These are phyloP conservation scores for Chrysotoxum bicinctum DNA, from an alignment of 2,888 invertebrate species.

Conservation along the genomic window DNA sequence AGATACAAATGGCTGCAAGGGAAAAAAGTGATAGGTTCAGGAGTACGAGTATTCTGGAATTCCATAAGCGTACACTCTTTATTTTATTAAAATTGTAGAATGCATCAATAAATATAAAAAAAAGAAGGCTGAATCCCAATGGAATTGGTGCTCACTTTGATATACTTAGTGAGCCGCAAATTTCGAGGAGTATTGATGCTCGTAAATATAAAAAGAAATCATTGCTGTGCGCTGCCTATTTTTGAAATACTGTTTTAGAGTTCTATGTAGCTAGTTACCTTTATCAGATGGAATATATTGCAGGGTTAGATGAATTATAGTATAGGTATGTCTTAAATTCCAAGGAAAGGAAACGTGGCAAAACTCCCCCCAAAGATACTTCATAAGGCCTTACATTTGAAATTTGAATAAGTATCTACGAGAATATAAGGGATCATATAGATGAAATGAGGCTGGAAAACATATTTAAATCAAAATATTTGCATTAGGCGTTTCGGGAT, in stretches of 20 bases:
- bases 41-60: background rate
- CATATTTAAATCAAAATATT: background rate
- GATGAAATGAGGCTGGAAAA: background rate
- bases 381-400: too few species aligned
- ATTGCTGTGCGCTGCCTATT: slow-evolving; percentile 33
- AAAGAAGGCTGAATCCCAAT: slow-evolving; percentile 31
- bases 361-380: background rate
- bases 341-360: background rate
- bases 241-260: slow-evolving; percentile 16
- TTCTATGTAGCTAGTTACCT: too few species aligned
- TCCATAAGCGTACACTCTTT: slow-evolving; percentile 6
- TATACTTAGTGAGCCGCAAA: slow-evolving; percentile 31
- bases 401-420: too few species aligned
- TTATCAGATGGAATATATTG: background rate
- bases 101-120: slow-evolving; percentile 52
- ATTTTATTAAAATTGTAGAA: slow-evolving; percentile 10
- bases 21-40: background rate
- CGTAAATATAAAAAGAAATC: background rate
- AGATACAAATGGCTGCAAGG: slow-evolving; percentile 38
- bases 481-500: background rate
- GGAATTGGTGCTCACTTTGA: slow-evolving; percentile 48
- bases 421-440: too few species aligned
- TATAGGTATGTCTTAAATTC: background rate
- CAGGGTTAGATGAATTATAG: background rate
- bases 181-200: slow-evolving; percentile 26